Conservation (phyloP, 2,888 invertebrate genomes). For the Torymus aiolomorphi region DNA sequence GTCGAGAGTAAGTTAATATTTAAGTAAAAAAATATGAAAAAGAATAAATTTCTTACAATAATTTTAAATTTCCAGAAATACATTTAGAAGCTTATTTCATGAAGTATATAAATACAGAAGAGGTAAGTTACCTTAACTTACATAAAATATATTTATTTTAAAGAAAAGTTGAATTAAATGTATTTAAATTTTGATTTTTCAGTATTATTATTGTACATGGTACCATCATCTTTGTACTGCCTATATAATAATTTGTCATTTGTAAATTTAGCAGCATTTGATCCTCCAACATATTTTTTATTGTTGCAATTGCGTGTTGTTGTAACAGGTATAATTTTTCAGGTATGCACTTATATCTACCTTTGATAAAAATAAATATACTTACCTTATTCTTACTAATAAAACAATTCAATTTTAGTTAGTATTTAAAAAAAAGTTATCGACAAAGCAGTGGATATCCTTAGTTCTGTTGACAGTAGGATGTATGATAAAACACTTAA, state of each 20-base stretch:
- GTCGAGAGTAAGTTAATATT: constrained; percentile 79
- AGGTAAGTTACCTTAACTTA: constrained; percentile 62
- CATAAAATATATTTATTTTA: constrained; percentile 63
- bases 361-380: constrained; percentile 42
- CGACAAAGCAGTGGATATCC: constrained; percentile 91
- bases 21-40: neutral
- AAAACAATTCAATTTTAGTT: constrained; percentile 78
- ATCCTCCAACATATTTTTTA: constrained; percentile 95
- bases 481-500: constrained; percentile 93
- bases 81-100: constrained; percentile 45
- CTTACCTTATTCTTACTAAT: constrained; percentile 38
- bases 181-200: constrained; percentile 69
- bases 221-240: constrained; percentile 94
- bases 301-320: constrained; percentile 94
- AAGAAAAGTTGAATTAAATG: constrained; percentile 17
- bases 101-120: constrained; percentile 68
- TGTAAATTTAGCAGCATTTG: constrained; percentile 91
- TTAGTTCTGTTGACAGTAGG: constrained; percentile 90
- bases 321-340: constrained; percentile 92
- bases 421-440: constrained; percentile 89
- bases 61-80: constrained; percentile 44
- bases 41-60: constrained; percentile 42
- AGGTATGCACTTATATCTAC: constrained; percentile 79
- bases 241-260: constrained; percentile 96
- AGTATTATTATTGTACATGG: constrained; percentile 90